Conservation (phyloP, 1,140 invertebrate genomes). For the Pentalonia nigronervosa region DNA sequence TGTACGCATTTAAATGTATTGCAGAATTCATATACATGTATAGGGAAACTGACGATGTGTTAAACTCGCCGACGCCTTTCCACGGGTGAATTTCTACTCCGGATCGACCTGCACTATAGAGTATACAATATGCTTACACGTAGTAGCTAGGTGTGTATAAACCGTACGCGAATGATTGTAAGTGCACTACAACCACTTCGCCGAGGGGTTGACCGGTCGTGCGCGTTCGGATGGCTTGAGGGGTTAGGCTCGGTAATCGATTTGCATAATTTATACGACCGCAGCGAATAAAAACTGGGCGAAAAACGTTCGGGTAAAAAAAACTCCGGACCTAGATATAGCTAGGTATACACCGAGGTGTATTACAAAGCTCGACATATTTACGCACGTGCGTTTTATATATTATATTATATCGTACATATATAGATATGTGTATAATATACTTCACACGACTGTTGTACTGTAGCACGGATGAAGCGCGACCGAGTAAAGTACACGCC, state of each 20-base stretch:
- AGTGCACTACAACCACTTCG: neutral
- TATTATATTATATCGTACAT: neutral
- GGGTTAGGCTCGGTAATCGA: neutral
- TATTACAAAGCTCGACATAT: neutral
- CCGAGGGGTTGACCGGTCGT: conserved; percentile 1
- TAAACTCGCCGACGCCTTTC: neutral
- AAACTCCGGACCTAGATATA: neutral
- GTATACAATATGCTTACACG: neutral
- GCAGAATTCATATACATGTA: too few relatives aligned
- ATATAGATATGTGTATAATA: neutral
- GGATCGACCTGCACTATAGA: neutral
- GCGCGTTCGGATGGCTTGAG: neutral
- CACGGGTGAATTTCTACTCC: neutral
- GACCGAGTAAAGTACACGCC: neutral
- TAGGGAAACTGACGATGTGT: too few relatives aligned
- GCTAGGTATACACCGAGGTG: too few relatives aligned
- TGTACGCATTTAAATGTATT: too few relatives aligned
- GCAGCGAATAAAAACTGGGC: neutral
- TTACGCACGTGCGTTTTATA: neutral
- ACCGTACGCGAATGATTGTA: neutral
- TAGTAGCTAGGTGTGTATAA: neutral
- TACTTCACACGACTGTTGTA: neutral
- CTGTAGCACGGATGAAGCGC: neutral
- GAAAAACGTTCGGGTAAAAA: neutral
- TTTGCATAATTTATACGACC: conserved; percentile 19